These are phyloP conservation scores for Ceramica pisi DNA, from an alignment of 2,888 invertebrate genomes.

Conservation along the genomic window DNA sequence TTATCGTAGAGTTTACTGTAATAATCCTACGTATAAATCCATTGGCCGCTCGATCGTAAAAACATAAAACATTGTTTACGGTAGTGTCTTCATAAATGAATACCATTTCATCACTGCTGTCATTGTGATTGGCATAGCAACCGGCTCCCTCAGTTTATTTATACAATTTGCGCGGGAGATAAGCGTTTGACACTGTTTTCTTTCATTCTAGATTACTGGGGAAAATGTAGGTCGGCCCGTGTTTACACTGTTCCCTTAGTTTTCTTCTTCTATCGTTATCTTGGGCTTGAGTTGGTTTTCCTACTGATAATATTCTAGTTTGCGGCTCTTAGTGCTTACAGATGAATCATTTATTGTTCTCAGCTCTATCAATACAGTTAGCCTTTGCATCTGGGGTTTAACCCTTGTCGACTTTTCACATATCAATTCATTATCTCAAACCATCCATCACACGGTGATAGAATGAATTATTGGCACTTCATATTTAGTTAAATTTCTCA, in stretches of 20 bases:
- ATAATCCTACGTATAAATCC: constrained; percentile 23
- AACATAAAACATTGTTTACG: constrained; percentile 37
- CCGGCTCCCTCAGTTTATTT: constrained; percentile 43
- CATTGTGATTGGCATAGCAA: constrained; percentile 39
- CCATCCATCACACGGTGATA: not conserved
- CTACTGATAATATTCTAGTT: constrained; percentile 9
- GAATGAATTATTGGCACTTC: not conserved
- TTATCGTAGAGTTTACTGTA: constrained; percentile 5
- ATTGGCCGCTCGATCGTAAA: constrained; percentile 22
- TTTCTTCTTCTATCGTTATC: constrained; percentile 37
- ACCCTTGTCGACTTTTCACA: not conserved
- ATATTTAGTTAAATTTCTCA: not conserved
- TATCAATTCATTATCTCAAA: not conserved
- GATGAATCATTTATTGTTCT: constrained; percentile 15
- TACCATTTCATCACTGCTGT: constrained; percentile 39
- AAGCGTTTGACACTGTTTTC: constrained; percentile 55
- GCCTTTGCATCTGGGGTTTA: not conserved
- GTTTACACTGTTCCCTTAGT: constrained; percentile 34
- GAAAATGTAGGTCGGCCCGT: constrained; percentile 52
- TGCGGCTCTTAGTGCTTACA: constrained; percentile 20
- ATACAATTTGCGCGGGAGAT: constrained; percentile 52
- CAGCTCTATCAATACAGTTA: not conserved
- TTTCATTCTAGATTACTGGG: constrained; percentile 42
- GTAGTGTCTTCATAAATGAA: constrained; percentile 43
- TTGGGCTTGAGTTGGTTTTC: constrained; percentile 24